Conservation (phyloP, 2,113 vertebrate species). For the Hippocampus mohnikei region DNA sequence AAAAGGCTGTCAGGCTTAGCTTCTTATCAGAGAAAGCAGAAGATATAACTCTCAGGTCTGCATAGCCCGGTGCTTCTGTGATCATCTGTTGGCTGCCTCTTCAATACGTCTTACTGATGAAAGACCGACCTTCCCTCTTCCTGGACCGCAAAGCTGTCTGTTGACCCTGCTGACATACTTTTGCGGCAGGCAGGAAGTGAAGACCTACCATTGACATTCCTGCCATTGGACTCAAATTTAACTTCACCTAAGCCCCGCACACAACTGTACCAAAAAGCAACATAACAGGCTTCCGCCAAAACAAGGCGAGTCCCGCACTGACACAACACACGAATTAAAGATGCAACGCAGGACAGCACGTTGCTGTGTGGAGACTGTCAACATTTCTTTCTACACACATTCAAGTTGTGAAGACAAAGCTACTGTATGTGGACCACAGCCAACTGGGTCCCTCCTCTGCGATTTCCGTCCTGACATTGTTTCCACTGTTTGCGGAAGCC, state of each 20-base stretch:
- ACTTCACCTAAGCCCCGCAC: constrained; percentile 17
- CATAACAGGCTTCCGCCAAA: constrained; percentile 23
- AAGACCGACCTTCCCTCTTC: constrained; percentile 51
- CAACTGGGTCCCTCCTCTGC: constrained; percentile 1
- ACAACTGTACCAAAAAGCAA: neutral
- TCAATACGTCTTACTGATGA: constrained; percentile 56
- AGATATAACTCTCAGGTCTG: too few species aligned
- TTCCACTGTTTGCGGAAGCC: constrained; percentile 46
- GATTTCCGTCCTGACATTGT: constrained; percentile 23
- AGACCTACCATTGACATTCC: constrained; percentile 43
- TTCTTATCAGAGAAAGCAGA: constrained; percentile 54
- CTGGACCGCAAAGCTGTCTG: constrained; percentile 51
- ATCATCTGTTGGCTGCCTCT: constrained; percentile 54
- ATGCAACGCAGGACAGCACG: constrained; percentile 31
- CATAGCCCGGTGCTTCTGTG: constrained; percentile 31
- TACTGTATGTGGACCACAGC: constrained; percentile 32
- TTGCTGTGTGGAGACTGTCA: constrained; percentile 29
- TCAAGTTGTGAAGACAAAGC: constrained; percentile 45
- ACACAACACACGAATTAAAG: constrained; percentile 48
- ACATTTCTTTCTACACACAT: constrained; percentile 39
- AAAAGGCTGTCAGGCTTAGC: constrained; percentile 45
- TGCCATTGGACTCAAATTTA: constrained; percentile 51
- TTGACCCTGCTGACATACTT: constrained; percentile 51
- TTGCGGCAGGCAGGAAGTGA: constrained; percentile 40
- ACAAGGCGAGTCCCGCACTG: constrained; percentile 3